These are phyloP conservation scores for Hyles vespertilio DNA, from an alignment of 1,140 invertebrate genomes.

Conservation along the genomic window DNA sequence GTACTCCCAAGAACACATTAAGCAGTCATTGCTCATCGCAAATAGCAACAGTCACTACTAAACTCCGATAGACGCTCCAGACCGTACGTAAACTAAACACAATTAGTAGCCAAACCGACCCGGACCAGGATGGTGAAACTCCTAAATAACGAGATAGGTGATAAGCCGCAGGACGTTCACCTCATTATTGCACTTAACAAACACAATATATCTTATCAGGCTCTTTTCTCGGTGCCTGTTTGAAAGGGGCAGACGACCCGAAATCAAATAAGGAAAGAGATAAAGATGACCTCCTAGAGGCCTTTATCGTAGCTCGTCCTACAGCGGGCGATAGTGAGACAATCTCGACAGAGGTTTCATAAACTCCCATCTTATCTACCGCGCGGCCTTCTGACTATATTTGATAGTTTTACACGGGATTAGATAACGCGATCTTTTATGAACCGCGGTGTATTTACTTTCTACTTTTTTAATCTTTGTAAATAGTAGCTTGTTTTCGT, in stretches of 20 bases:
- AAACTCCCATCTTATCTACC: constrained; percentile 21
- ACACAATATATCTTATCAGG: constrained; percentile 12
- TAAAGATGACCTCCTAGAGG: constrained; percentile 23
- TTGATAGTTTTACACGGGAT: constrained; percentile 15
- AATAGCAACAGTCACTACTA: too few relatives aligned
- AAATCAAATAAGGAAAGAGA: constrained; percentile 29
- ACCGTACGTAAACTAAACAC: too few relatives aligned
- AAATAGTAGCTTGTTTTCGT: too few relatives aligned
- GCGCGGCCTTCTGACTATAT: constrained; percentile 13
- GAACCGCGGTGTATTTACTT: background rate
- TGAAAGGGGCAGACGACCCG: constrained; percentile 13
- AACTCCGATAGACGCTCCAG: too few relatives aligned
- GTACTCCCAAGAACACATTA: too few relatives aligned
- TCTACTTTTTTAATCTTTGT: too few relatives aligned
- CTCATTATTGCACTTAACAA: background rate
- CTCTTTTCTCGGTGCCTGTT: constrained; percentile 10
- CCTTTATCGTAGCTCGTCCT: constrained; percentile 15
- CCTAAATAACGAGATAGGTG: background rate
- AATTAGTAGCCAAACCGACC: too few relatives aligned
- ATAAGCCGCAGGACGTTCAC: background rate
- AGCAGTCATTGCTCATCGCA: too few relatives aligned
- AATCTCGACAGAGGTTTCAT: constrained; percentile 22
- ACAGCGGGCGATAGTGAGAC: constrained; percentile 5
- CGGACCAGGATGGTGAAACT: too few relatives aligned
- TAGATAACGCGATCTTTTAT: constrained; percentile 13